Percentiles rank a stretch among this genome's conserved stretches.
Conservation (phyloP, 2,797 vertebrate species). For the Odontamblyopus rebecca region DNA sequence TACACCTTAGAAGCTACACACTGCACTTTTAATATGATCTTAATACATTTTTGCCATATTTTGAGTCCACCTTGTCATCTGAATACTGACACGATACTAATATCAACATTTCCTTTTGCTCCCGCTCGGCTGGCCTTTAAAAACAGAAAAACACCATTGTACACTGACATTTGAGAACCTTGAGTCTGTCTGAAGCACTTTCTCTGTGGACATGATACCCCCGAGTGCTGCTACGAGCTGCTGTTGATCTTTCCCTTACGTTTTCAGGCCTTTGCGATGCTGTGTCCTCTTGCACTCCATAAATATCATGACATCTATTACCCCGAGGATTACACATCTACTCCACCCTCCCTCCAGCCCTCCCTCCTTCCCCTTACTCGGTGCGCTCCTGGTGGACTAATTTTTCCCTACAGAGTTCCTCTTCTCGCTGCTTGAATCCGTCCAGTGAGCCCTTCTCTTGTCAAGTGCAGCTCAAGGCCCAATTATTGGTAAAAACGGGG, state of each 20-base stretch:
- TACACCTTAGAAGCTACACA: background rate
- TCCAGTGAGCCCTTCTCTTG: conserved; percentile 2
- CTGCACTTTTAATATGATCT: no score
- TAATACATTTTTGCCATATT: background rate
- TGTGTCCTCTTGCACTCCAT: conserved; percentile 13
- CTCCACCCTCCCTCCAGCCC: background rate
- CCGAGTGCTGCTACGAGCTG: conserved; percentile 17
- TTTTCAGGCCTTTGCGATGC: background rate
- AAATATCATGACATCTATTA: conserved; percentile 2
- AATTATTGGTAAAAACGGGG: conserved; percentile 3
- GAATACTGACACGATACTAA: background rate
- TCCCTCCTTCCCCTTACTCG: background rate
- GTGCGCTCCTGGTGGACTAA: background rate
- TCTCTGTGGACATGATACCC: background rate
- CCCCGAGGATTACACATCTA: conserved; percentile 10
- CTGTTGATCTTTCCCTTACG: conserved; percentile 23
- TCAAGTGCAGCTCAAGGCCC: conserved; percentile 1
- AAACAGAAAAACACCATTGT: background rate
- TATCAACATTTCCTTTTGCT: background rate
- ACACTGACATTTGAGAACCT: conserved; percentile 1
- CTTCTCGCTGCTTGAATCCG: conserved; percentile 16
- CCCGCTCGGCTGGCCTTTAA: background rate
- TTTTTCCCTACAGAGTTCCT: conserved; percentile 17
- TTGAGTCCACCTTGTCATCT: background rate
- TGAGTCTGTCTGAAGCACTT: background rate